phyloP scores from a whole-genome alignment of 2,113 vertebrate genomes.

The Uropsilus gracilis region DNA sequence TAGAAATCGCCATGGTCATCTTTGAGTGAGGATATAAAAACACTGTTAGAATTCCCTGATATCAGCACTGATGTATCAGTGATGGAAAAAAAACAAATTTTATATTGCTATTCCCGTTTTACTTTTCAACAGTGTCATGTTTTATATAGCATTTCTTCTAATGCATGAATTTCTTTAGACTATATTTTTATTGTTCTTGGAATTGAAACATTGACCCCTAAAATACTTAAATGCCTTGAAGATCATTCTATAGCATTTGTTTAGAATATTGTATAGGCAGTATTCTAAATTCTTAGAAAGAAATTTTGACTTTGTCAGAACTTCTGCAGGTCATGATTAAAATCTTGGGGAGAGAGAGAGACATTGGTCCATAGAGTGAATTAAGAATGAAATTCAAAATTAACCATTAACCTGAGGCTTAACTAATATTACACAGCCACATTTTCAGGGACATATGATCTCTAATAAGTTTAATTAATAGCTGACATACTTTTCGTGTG shows the following conservation, averaged over 20 bases:
- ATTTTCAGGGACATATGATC: constrained; percentile 53
- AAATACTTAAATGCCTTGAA: background rate
- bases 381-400: constrained; percentile 71
- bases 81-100: background rate
- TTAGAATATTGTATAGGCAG: background rate
- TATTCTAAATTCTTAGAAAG: background rate
- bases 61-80: background rate
- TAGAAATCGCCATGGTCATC: constrained; percentile 56
- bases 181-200: background rate
- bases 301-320: constrained; percentile 11
- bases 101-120: background rate
- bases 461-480: constrained; percentile 76
- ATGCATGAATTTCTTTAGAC: background rate
- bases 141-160: background rate
- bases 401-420: constrained; percentile 58
- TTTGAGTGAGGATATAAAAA: background rate
- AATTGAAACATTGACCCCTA: background rate
- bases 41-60: background rate
- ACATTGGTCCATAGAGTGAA: background rate
- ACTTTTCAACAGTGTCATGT: background rate
- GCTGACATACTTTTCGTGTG: constrained; percentile 73
- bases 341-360: constrained; percentile 17
- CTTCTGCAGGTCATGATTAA: constrained; percentile 33
- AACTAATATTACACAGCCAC: constrained; percentile 41
- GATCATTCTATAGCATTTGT: background rate